These are phyloP conservation scores for Mantis religiosa DNA, from an alignment of 2,888 invertebrate genomes.

Conservation along the genomic window DNA sequence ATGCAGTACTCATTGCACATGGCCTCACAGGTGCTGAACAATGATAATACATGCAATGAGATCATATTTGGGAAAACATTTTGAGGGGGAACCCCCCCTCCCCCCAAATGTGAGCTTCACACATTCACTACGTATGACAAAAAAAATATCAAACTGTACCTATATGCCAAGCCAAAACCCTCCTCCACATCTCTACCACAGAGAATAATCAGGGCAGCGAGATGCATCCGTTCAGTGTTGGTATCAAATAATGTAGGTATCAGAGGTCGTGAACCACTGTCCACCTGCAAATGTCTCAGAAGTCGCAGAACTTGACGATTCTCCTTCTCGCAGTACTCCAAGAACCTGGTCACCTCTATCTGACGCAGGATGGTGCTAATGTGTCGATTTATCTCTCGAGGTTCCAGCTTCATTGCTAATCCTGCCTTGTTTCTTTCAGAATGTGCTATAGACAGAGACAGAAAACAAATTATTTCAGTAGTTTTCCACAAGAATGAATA, in stretches of 20 bases:
- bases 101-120: too few relatives aligned
- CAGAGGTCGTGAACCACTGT: neutral
- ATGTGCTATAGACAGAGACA: neutral
- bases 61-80: too few relatives aligned
- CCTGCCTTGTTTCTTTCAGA: neutral
- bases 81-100: too few relatives aligned
- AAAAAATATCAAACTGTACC: too few relatives aligned
- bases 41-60: too few relatives aligned
- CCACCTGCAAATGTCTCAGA: neutral
- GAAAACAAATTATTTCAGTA: neutral
- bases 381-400: constrained; percentile 68
- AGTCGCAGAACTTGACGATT: constrained; percentile 34
- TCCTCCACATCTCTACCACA: constrained; percentile 64
- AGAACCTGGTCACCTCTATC: constrained; percentile 71
- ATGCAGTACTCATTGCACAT: too few relatives aligned
- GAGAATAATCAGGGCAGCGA: constrained; percentile 64
- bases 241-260: constrained; percentile 71
- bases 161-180: constrained; percentile 66
- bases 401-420: constrained; percentile 63
- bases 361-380: constrained; percentile 77
- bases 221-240: constrained; percentile 61
- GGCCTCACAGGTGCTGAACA: too few relatives aligned
- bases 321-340: constrained; percentile 59
- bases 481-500: too few relatives aligned
- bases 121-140: too few relatives aligned